A percentile compares a stretch with the other conserved stretches of the same genome.
Conservation (phyloP, 2,888 invertebrate species). For the Limenitis camilla region DNA sequence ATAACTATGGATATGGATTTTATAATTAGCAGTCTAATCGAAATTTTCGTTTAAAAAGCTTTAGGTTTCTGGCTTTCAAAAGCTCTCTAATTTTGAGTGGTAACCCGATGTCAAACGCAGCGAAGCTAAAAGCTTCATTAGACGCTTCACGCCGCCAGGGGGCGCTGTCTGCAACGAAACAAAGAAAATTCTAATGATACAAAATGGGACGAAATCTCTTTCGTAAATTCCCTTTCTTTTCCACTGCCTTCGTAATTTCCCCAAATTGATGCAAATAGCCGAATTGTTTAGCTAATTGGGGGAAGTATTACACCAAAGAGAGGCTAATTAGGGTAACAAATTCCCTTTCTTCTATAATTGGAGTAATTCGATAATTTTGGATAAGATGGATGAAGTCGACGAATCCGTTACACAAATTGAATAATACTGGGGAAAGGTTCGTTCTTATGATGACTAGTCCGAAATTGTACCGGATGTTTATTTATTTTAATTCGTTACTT, state of each 20-base stretch:
- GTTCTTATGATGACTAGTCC: no score
- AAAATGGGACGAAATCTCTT: constrained; percentile 10
- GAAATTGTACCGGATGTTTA: no score
- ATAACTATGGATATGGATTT: no score
- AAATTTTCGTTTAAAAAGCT: no score
- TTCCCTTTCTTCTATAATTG: constrained; percentile 14
- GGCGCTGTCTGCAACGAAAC: neutral
- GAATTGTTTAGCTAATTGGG: constrained; percentile 15
- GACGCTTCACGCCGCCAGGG: neutral
- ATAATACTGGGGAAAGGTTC: neutral
- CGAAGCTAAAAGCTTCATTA: constrained; percentile 1
- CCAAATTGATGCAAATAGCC: constrained; percentile 13
- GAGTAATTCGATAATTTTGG: constrained; percentile 7
- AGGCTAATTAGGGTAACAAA: constrained; percentile 14
- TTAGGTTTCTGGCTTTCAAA: neutral
- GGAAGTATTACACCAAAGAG: constrained; percentile 8
- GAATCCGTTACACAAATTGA: constrained; percentile 9
- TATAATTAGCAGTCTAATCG: no score
- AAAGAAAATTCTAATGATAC: constrained; percentile 8
- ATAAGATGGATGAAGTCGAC: constrained; percentile 1
- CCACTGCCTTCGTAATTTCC: constrained; percentile 1
- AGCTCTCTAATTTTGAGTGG: neutral
- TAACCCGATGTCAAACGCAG: neutral
- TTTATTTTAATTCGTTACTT: no score
- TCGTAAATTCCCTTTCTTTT: constrained; percentile 10